Percentiles rank a stretch among this genome's conserved stretches.
Conservation (phyloP, 2,888 invertebrate genomes). For the Cryptocheilus praepositus region DNA sequence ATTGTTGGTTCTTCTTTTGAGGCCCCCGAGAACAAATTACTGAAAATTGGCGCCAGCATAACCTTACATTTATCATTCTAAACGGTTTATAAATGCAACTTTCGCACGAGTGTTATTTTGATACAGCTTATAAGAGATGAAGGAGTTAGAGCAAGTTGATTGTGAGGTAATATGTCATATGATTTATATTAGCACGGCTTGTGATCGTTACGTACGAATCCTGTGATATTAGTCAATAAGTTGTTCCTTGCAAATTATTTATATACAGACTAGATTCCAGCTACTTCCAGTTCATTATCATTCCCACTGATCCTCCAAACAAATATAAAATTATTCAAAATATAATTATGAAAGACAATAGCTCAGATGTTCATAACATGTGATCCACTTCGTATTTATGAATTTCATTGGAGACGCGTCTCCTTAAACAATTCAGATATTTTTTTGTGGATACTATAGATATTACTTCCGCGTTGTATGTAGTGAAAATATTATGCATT, state of each 20-base stretch:
- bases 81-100: conserved; percentile 46
- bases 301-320: neutral
- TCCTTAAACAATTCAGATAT: too few species aligned
- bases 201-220: neutral
- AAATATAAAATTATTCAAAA: too few species aligned
- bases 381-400: too few species aligned
- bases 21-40: conserved; percentile 10
- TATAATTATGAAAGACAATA: too few species aligned
- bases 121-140: conserved; percentile 58
- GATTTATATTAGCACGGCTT: neutral
- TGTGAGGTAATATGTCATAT: conserved; percentile 61
- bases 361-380: too few species aligned
- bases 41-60: conserved; percentile 49
- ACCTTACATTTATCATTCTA: conserved; percentile 41
- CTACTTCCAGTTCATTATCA: too few species aligned
- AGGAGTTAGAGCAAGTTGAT: conserved; percentile 65
- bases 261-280: neutral
- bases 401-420: too few species aligned
- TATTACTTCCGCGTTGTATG: too few species aligned
- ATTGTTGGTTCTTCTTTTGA: neutral
- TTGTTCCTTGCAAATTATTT: neutral
- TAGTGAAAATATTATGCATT: conserved; percentile 14
- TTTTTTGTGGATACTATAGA: too few species aligned
- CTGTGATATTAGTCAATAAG: neutral
- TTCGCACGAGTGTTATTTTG: conserved; percentile 26